phyloP scores from a whole-genome alignment of 2,797 vertebrate species.

The Etheostoma perlongum region DNA sequence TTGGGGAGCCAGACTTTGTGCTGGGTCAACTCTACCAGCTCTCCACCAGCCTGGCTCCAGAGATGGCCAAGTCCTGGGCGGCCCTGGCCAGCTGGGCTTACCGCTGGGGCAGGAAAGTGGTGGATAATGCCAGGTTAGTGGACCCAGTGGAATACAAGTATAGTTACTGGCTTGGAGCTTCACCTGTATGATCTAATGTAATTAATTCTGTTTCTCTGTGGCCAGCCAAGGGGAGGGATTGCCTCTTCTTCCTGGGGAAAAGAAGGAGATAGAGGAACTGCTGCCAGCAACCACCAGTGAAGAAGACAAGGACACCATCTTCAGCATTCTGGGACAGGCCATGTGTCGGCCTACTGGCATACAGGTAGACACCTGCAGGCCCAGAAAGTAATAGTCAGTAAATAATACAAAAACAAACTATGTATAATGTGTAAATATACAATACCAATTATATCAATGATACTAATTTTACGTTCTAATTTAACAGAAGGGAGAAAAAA shows the following conservation, averaged over 20 bases:
- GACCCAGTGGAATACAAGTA: neutral
- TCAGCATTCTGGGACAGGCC: constrained; percentile 97
- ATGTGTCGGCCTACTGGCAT: constrained; percentile 97
- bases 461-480: too few species aligned
- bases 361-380: constrained; percentile 83
- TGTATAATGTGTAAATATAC: too few species aligned
- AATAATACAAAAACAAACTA: too few species aligned
- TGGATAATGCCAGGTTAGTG: constrained; percentile 96
- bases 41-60: constrained; percentile 94
- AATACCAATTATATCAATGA: too few species aligned
- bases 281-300: constrained; percentile 90
- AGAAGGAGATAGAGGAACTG: constrained; percentile 93
- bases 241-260: constrained; percentile 92
- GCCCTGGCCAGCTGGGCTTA: constrained; percentile 98
- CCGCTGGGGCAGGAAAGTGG: constrained; percentile 98
- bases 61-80: constrained; percentile 99
- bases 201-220: neutral
- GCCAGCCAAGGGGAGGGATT: constrained; percentile 96
- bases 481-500: too few species aligned
- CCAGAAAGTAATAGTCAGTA: neutral
- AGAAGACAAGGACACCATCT: constrained; percentile 95
- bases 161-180: neutral
- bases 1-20: constrained; percentile 96
- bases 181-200: neutral
- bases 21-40: constrained; percentile 97